Base-by-base conservation (phyloP, 1,140 invertebrate species). In the Psilanteris sp. region DNA sequence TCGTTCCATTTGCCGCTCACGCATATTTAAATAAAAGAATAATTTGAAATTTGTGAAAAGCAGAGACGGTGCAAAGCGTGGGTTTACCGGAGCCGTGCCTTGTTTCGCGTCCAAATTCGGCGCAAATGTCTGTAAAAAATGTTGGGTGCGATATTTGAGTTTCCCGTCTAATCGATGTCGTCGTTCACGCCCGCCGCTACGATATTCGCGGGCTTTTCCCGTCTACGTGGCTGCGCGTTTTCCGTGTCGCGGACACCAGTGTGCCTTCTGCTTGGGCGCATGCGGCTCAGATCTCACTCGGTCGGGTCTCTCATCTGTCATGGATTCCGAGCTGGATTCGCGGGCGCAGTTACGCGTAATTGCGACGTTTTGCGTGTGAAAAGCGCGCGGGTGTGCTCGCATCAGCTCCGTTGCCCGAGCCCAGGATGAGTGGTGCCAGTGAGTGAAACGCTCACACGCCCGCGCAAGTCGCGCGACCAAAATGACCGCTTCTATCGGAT, bases 241-340 rank as follows among this genome's bases (percentile, higher is more conserved):
- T 62, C 46, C 37, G 10, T 15, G 57, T 27, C 61, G 57, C 43
- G 34, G 20, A 20, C 50, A 43, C 18, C 48, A 37, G 22, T 54
- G 37, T 50, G 71, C 52, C 70, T 75, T 77, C 77, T 70, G 74
- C 74, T 80, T 27, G 52, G 54, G 79, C 78, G 79, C 78, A 81
- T 81, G 80, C 79, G 79, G 26, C 22, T 57, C 34, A 34, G 31
- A 48, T 37, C 48, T 26, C 34, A 14, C 46, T 77, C 34, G 16
- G 54, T 32, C 44, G 68, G 62, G 57, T 72, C 55, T 43, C 68
- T 34, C 61, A 77, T 80, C 85, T 85, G 84, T 85, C 85, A 85
- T 87, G 85, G 85, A 87, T 83, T 83, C 84, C 81, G 76, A 75
- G 81, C 73, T 79, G 80, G 66, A 81, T 80, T 77, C 73, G 82